These are phyloP conservation scores for Drosophila kuntzei DNA, from an alignment of 2,888 invertebrate species.

Conservation along the genomic window DNA sequence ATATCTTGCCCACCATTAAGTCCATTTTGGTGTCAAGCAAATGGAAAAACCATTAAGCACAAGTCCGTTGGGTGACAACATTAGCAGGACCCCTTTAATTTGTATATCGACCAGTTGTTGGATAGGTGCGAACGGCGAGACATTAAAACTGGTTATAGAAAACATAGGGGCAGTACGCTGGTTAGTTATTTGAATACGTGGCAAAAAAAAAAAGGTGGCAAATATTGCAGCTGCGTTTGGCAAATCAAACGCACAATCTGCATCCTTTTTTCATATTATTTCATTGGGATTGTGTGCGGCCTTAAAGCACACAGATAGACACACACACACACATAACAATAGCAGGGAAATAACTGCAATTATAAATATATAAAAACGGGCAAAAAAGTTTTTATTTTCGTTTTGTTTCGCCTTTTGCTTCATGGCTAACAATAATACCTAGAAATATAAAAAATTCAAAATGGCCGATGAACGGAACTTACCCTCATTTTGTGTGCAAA, in stretches of 20 bases:
- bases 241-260: slow-evolving; percentile 29
- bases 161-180: not conserved
- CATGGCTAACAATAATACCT: slow-evolving; percentile 18
- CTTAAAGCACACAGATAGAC: slow-evolving; percentile 12
- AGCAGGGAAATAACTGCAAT: slow-evolving; percentile 15
- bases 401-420: slow-evolving; percentile 26
- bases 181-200: not conserved
- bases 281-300: slow-evolving; percentile 7
- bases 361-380: slow-evolving; percentile 25
- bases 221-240: slow-evolving; percentile 31
- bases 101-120: not conserved
- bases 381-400: slow-evolving; percentile 17
- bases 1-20: not conserved
- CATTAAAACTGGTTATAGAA: slow-evolving; percentile 35
- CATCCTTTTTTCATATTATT: slow-evolving; percentile 10
- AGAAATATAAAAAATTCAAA: slow-evolving; percentile 69
- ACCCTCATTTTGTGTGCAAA: slow-evolving; percentile 56
- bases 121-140: slow-evolving; percentile 20
- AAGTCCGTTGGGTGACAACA: slow-evolving; percentile 28
- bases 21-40: slow-evolving; percentile 32
- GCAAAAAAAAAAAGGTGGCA: slow-evolving; percentile 10
- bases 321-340: not conserved
- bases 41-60: slow-evolving; percentile 60
- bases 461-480: slow-evolving; percentile 68
- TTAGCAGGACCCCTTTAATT: slow-evolving; percentile 10